phyloP scores from a whole-genome alignment of 2,888 invertebrate genomes.

The Aphodius sticticus region DNA sequence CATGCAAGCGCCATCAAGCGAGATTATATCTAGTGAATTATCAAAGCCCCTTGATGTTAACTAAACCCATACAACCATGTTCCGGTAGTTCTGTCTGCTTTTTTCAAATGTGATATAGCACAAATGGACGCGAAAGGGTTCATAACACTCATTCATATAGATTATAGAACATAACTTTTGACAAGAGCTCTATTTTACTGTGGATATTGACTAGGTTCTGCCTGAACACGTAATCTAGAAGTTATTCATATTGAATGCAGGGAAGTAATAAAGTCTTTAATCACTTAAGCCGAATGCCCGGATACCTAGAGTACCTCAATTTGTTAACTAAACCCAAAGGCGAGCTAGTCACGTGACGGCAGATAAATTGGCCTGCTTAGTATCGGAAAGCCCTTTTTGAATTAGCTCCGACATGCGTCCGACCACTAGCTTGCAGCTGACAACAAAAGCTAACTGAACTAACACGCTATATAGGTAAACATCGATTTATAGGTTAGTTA shows the following conservation, averaged over 20 bases:
- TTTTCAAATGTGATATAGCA: too few relatives aligned
- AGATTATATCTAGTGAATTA: not conserved
- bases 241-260: slow-evolving; percentile 16
- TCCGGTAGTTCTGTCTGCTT: too few relatives aligned
- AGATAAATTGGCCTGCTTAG: not conserved
- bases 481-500: not conserved
- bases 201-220: too few relatives aligned
- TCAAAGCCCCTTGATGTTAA: not conserved
- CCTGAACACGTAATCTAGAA: not conserved
- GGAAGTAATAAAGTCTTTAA: slow-evolving; percentile 17
- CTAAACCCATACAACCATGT: not conserved
- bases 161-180: too few relatives aligned
- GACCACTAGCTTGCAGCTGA: not conserved
- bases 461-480: not conserved
- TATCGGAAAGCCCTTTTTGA: not conserved
- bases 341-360: not conserved
- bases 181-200: too few relatives aligned
- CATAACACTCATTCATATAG: too few relatives aligned
- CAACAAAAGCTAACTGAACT: not conserved
- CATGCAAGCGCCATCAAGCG: not conserved
- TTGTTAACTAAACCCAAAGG: slow-evolving; percentile 25
- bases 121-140: too few relatives aligned
- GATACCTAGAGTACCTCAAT: slow-evolving; percentile 13
- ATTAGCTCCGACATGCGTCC: not conserved
- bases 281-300: slow-evolving; percentile 16